Conservation (phyloP, 2,797 vertebrate species). For the Chrysocyon brachyurus region DNA sequence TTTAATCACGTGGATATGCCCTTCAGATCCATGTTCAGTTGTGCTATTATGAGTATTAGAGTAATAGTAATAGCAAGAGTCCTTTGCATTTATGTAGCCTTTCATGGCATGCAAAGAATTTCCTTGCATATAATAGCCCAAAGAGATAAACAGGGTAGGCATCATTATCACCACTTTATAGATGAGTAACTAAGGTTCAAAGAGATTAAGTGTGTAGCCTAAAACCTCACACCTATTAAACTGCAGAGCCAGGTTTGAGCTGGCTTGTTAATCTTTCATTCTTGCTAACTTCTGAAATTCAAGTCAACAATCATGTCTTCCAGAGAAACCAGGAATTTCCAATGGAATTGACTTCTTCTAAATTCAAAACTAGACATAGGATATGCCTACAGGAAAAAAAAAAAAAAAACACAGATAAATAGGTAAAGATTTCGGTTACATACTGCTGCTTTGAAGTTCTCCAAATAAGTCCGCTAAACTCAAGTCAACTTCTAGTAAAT, state of each 20-base stretch:
- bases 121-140: not conserved
- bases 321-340: not conserved
- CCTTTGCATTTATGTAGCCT: not conserved
- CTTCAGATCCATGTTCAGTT: not conserved
- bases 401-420: too few species aligned
- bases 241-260: not conserved
- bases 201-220: not conserved
- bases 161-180: not conserved
- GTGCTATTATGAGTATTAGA: not conserved
- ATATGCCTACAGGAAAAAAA: not conserved
- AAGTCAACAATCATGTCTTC: not conserved
- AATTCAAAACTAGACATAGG: not conserved
- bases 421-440: not conserved
- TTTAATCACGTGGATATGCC: not conserved
- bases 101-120: not conserved
- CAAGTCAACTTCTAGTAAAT: not conserved
- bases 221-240: not conserved
- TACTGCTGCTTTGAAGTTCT: not conserved
- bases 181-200: not conserved
- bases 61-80: not conserved
- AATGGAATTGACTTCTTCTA: not conserved
- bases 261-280: not conserved
- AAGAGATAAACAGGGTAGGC: not conserved
- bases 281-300: not conserved
- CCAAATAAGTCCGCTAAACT: not conserved